phyloP scores from a whole-genome alignment of 2,888 invertebrate species.

The Caenorhabditis sulstoni region DNA sequence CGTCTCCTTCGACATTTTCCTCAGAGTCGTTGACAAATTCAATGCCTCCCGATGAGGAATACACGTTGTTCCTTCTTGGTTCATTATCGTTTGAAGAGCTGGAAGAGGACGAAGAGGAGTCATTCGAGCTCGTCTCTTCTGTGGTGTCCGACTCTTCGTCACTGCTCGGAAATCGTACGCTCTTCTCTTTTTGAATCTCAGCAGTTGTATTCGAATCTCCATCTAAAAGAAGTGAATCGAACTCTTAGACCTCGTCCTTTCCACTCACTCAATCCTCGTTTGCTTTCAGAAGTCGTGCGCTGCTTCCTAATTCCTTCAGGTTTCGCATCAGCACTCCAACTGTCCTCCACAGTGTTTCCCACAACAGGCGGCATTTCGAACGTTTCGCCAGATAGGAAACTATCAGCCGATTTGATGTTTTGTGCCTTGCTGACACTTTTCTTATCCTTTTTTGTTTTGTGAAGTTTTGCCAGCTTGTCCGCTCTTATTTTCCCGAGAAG shows the following conservation, averaged over 20 bases:
- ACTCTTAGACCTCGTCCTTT: neutral
- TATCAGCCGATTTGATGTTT: constrained; percentile 30
- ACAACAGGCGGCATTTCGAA: constrained; percentile 56
- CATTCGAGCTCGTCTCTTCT: constrained; percentile 8
- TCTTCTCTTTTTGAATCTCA: neutral
- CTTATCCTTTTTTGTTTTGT: constrained; percentile 24
- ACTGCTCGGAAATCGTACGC: constrained; percentile 15
- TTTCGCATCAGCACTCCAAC: constrained; percentile 26
- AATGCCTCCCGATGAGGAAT: constrained; percentile 47
- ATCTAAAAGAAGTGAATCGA: constrained; percentile 7
- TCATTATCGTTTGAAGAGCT: constrained; percentile 5
- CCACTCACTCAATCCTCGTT: constrained; percentile 26
- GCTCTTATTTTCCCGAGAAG: constrained; percentile 51
- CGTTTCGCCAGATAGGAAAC: constrained; percentile 24
- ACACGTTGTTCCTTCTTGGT: neutral
- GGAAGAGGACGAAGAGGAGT: constrained; percentile 23
- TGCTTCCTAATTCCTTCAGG: constrained; percentile 22
- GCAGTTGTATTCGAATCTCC: constrained; percentile 29
- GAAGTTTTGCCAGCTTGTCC: constrained; percentile 39
- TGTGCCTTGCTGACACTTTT: neutral
- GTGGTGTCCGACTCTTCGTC: constrained; percentile 37
- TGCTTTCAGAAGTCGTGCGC: constrained; percentile 54
- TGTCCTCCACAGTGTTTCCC: constrained; percentile 38
- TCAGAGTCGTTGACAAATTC: constrained; percentile 30
- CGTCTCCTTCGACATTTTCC: constrained; percentile 15